A percentile compares a stretch with the other conserved stretches of the same genome.
These are phyloP conservation scores for Clarias macrocephalus DNA, from an alignment of 2,113 vertebrate genomes.

Conservation along the genomic window DNA sequence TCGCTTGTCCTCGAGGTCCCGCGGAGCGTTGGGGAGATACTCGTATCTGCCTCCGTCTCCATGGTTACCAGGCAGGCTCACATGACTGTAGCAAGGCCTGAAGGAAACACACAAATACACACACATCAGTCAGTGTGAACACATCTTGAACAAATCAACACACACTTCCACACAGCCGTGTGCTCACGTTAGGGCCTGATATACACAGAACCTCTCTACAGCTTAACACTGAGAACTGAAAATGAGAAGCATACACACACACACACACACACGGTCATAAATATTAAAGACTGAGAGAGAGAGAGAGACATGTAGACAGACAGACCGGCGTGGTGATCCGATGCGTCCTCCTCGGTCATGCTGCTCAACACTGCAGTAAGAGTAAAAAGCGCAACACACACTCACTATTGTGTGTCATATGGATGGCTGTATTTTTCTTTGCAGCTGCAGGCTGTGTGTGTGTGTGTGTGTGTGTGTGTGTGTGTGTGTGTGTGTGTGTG, in stretches of 20 bases:
- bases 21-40: slow-evolving; percentile 67
- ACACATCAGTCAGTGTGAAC: slow-evolving; percentile 5
- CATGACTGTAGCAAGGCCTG: slow-evolving; percentile 69
- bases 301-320: background rate
- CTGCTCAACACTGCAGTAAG: background rate
- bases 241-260: background rate
- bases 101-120: background rate
- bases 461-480: background rate
- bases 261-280: background rate
- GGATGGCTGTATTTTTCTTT: background rate
- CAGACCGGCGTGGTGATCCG: background rate
- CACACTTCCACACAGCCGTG: slow-evolving; percentile 16
- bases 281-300: background rate
- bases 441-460: background rate
- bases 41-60: slow-evolving; percentile 67
- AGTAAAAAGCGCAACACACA: background rate
- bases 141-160: slow-evolving; percentile 8
- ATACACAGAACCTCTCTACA: background rate
- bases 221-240: background rate
- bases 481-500: background rate
- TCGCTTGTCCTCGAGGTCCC: slow-evolving; percentile 66
- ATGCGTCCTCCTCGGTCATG: background rate
- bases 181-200: background rate
- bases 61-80: slow-evolving; percentile 69
- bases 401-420: background rate